Evolutionary conservation across 2,797 vertebrate species (phyloP).

Genomic region (Malurus leucopterus): DNA sequence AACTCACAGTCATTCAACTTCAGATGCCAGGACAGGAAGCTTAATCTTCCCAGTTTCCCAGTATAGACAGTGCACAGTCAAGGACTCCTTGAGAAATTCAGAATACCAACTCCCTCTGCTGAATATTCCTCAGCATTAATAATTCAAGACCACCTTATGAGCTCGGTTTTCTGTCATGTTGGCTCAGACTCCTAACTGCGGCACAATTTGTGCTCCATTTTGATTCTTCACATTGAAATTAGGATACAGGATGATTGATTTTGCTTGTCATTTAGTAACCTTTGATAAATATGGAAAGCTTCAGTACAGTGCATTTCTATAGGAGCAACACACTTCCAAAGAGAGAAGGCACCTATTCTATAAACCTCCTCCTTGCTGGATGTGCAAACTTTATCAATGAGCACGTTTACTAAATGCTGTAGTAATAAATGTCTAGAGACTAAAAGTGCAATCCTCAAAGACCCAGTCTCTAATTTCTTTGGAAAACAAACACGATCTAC

Average conservation of each 20-base stretch:
- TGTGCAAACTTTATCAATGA: neutral
- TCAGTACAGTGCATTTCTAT: neutral
- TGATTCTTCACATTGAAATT: neutral
- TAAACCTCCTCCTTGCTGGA: neutral
- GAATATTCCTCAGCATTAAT: neutral
- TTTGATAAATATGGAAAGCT: neutral
- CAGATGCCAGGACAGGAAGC: neutral
- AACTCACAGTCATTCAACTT: neutral
- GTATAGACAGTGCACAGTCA: neutral
- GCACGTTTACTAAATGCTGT: slow-evolving; percentile 30
- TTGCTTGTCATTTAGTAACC: neutral
- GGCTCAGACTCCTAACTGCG: neutral
- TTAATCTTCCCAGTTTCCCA: neutral
- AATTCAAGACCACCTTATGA: neutral
- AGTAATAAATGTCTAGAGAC: slow-evolving; percentile 51
- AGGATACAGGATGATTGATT: neutral
- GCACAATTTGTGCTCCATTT: neutral
- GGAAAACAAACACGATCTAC: slow-evolving; percentile 55
- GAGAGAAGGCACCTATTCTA: neutral
- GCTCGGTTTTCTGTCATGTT: neutral
- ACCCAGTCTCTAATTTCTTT: slow-evolving; percentile 49
- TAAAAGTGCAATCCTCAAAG: slow-evolving; percentile 46
- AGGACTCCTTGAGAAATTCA: neutral
- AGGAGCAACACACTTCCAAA: neutral
- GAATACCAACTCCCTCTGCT: neutral